Base-by-base conservation (phyloP, 2,888 invertebrate genomes). In the Ichneumon xanthorius region DNA sequence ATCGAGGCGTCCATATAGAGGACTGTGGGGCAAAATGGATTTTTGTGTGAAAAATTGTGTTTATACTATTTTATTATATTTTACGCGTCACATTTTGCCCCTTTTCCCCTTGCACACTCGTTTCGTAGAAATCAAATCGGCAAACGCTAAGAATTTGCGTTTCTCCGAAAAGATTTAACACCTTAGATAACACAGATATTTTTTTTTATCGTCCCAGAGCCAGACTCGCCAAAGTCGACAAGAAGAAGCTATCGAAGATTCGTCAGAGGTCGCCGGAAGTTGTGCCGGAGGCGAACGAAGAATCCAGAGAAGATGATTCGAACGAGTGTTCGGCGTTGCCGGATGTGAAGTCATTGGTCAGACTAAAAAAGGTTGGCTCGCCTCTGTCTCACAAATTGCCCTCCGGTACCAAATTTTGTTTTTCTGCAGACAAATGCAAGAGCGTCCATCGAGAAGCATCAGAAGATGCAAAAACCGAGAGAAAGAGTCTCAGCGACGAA, bases 401-500 rank as follows among this genome's bases (percentile, higher is more conserved):
- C 4, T 55, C 22, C 55, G 1, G 4, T 22, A 22, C 22, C 22
- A 22, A 3, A 11, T 14, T 58, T 73, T 26, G 14, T 61, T 53
- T 14, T 58, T 61, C 37, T 40, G 40, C 37, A 81, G 78, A 33
- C 19, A 19, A 48, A 73, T 33, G 55, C 26, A 19, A 80, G 40
- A 26, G 9, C 48, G 4, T 19, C 16, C 1, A 40, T 26, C 26
- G n/a, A 50, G 14, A 45, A 45, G n/a, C 45, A 5, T n/a, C 16
- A 4, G 26, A 78, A 70, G 1, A 73, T 83, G 80, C 45, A 50
- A 50, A 82, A 63, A 78, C 45, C 50, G 26, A 26, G 68, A 4
- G 87, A 88, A 70, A 88, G 89, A 37, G 68, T 88, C 48, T 53
- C 90, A 7, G 92, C 92, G 0, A 92, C 92, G 4, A 91, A 85